A percentile compares a stretch with the other conserved stretches of the same genome.
phyloP scores from a whole-genome alignment of 2,113 vertebrate species.

The Nannospalax galili region DNA sequence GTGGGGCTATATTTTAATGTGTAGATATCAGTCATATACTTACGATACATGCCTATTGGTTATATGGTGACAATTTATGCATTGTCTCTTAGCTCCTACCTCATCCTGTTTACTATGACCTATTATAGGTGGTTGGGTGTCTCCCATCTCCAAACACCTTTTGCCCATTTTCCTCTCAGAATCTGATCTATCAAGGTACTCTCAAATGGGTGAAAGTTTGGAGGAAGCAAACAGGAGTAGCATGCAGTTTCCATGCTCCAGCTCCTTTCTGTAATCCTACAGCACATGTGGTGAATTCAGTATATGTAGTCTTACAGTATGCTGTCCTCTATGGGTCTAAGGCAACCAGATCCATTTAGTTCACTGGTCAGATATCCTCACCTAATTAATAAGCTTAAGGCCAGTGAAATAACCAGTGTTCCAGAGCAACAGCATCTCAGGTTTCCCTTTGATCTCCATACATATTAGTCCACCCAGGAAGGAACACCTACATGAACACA shows the following conservation, averaged over 20 bases:
- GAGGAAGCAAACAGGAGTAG: not conserved
- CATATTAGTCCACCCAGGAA: not conserved
- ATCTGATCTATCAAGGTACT: not conserved
- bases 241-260: not conserved
- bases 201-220: not conserved
- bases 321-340: not conserved
- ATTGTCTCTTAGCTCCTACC: not conserved
- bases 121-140: not conserved
- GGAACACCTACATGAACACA: not conserved
- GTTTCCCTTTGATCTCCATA: not conserved
- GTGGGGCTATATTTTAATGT: not conserved
- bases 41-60: accelerated
- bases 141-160: too few species aligned
- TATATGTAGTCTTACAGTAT: not conserved
- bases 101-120: not conserved
- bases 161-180: not conserved
- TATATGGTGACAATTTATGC: not conserved
- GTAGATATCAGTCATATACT: not conserved
- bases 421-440: not conserved
- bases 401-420: not conserved
- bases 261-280: not conserved
- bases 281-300: not conserved
- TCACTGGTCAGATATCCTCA: not conserved
- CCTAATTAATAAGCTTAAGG: not conserved
- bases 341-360: not conserved